These are phyloP conservation scores for Podotricha telesiphe DNA, from an alignment of 2,888 invertebrate species.

Conservation along the genomic window DNA sequence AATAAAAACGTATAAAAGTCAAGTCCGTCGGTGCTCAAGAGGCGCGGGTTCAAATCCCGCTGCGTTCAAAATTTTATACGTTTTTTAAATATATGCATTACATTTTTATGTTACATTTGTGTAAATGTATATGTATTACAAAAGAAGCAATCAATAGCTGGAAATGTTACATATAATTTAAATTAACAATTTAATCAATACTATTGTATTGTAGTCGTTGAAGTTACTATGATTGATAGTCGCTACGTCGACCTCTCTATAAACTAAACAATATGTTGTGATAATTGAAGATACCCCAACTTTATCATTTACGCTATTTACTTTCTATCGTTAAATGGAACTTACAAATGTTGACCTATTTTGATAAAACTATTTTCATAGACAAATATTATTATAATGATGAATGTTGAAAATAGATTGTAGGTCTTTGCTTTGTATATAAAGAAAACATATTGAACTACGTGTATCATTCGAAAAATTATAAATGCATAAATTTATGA, in stretches of 20 bases:
- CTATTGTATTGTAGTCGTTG: slow-evolving; percentile 14
- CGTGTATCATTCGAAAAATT: not conserved
- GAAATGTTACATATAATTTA: not conserved
- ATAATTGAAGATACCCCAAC: slow-evolving; percentile 29
- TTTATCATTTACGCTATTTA: slow-evolving; percentile 34
- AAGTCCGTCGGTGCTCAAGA: no score
- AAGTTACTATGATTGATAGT: slow-evolving; percentile 36
- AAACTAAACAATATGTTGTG: slow-evolving; percentile 34
- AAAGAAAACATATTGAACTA: not conserved
- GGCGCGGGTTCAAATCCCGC: no score
- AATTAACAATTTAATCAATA: slow-evolving; percentile 14
- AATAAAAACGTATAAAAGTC: no score
- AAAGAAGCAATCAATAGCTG: not conserved
- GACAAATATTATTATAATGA: slow-evolving; percentile 2
- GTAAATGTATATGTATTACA: not conserved
- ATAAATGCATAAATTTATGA: no score
- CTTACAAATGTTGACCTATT: slow-evolving; percentile 34
- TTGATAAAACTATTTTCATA: slow-evolving; percentile 23
- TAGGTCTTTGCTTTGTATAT: not conserved
- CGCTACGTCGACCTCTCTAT: slow-evolving; percentile 34
- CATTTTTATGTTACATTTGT: no score
- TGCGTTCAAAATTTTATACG: no score
- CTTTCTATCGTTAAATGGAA: slow-evolving; percentile 37
- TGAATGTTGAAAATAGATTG: not conserved
- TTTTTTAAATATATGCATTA: no score